Base-by-base conservation (phyloP, 2,888 invertebrate species). In the Blastobasis adustella region DNA sequence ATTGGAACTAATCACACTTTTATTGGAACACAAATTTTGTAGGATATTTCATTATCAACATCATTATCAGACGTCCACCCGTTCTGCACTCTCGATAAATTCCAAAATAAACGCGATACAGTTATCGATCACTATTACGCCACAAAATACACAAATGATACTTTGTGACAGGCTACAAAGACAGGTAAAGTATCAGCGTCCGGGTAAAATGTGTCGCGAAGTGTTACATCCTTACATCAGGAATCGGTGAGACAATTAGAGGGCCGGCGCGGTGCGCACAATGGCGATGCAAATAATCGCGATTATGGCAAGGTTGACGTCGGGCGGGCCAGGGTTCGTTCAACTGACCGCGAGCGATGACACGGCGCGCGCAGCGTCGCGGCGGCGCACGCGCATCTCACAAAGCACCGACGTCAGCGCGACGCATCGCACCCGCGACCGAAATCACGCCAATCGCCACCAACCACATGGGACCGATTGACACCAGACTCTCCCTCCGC, bases 291-390 rank as follows among this genome's bases (percentile, higher is more conserved):
- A 86, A 86, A 87, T 87, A 82, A 86, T 83, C 79, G 79, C 83
- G 85, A 87, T 86, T 84, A 87, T 85, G 84, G 85, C 85, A 85
- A 86, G 85, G 86, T 85, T 87, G 86, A 82, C 82, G 85, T 76
- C 87, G 82, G 74, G 67, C 75, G 82, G 63, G 75, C 63, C 80
- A 77, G 82, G 87, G 88, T 86, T 87, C 88, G 87, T 87, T 88
- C 82, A 87, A 87, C 88, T 85, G 85, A 83, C 84, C 81, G 85
- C 85, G 87, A 86, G 60, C 88, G 87, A 88, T 87, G 88, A 87
- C 88, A 86, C 87, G 82, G 74, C 63, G 76, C 76, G 78, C 76
- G 68, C 68, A 6, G 73, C 76, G 77, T 76, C 74, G 76, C 81
- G 50, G 37, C 49, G 37, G 10, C 36, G 42, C 47, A 44, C 37